Percentiles rank a stretch among this genome's conserved stretches.
Evolutionary conservation across 92 coral and sea anemone genomes (phyloP).

Genomic region (Actinostola sp.): DNA sequence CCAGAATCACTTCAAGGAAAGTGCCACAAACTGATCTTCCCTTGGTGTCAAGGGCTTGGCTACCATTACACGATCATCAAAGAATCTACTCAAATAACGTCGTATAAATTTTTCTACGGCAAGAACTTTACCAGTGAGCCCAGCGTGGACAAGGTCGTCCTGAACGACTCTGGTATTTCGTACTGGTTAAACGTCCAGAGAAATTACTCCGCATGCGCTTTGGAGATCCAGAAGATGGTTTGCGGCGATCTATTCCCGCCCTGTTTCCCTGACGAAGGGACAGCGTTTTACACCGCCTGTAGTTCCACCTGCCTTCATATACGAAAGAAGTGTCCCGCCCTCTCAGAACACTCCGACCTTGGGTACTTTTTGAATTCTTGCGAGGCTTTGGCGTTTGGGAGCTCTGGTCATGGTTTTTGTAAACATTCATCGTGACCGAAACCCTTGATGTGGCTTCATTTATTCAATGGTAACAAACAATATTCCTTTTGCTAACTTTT

Average conservation of each 20-base stretch:
- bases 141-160: not conserved
- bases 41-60: constrained; percentile 58
- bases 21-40: constrained; percentile 58
- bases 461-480: constrained; percentile 39
- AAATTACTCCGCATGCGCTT: constrained; percentile 41
- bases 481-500: too few species aligned
- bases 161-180: not conserved
- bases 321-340: constrained; percentile 37
- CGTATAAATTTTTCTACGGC: constrained; percentile 7
- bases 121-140: constrained; percentile 28
- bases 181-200: constrained; percentile 14
- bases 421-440: constrained; percentile 49
- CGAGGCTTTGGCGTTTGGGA: constrained; percentile 44
- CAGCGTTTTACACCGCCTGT: constrained; percentile 50
- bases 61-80: constrained; percentile 49
- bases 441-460: constrained; percentile 41
- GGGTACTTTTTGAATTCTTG: constrained; percentile 28
- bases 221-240: constrained; percentile 55
- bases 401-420: constrained; percentile 52
- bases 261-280: constrained; percentile 62
- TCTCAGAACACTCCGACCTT: constrained; percentile 17
- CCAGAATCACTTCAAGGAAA: constrained; percentile 43
- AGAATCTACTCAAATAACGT: constrained; percentile 17
- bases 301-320: constrained; percentile 39
- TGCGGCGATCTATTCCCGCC: constrained; percentile 76